phyloP scores from a whole-genome alignment of 2,888 invertebrate genomes.

The Aromia moschata region DNA sequence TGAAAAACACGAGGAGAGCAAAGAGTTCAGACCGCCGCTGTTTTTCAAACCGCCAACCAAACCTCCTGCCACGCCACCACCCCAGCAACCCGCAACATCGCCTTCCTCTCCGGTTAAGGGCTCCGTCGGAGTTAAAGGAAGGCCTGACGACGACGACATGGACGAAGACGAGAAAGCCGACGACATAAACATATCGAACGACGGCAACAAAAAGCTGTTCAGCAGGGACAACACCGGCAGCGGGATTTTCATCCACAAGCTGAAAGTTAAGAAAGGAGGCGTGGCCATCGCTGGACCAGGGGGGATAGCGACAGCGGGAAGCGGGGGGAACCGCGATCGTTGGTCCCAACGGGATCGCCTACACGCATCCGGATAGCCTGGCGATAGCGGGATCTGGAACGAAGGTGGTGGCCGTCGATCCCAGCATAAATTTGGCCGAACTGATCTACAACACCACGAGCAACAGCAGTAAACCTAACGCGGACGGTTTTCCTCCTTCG shows the following conservation, averaged over 20 bases:
- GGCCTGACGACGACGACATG: slow-evolving; percentile 45
- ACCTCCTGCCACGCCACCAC: slow-evolving; percentile 7
- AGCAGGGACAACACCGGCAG: slow-evolving; percentile 64
- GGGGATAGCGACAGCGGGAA: slow-evolving; percentile 82
- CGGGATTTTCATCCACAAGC: slow-evolving; percentile 74
- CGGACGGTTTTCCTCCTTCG: slow-evolving; percentile 54
- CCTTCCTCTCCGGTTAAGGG: slow-evolving; percentile 42
- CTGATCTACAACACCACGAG: slow-evolving; percentile 58
- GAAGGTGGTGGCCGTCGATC: slow-evolving; percentile 74
- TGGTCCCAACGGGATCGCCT: slow-evolving; percentile 80
- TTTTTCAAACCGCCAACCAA: slow-evolving; percentile 22
- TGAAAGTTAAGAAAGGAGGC: slow-evolving; percentile 78
- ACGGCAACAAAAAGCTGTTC: slow-evolving; percentile 54
- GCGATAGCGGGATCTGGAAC: slow-evolving; percentile 81
- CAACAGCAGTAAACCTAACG: slow-evolving; percentile 53
- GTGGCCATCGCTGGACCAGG: slow-evolving; percentile 84
- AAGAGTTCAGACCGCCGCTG: slow-evolving; percentile 24
- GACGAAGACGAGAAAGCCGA: slow-evolving; percentile 50
- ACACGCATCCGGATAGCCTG: slow-evolving; percentile 78
- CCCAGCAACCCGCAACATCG: slow-evolving; percentile 12
- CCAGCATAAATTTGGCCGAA: slow-evolving; percentile 69
- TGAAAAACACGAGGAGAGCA: slow-evolving; percentile 25
- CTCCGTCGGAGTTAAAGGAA: slow-evolving; percentile 41
- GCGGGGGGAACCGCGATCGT: slow-evolving; percentile 83
- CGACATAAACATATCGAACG: slow-evolving; percentile 46